These are phyloP conservation scores for Noctua fimbriata DNA, from an alignment of 2,888 invertebrate genomes.

Conservation along the genomic window DNA sequence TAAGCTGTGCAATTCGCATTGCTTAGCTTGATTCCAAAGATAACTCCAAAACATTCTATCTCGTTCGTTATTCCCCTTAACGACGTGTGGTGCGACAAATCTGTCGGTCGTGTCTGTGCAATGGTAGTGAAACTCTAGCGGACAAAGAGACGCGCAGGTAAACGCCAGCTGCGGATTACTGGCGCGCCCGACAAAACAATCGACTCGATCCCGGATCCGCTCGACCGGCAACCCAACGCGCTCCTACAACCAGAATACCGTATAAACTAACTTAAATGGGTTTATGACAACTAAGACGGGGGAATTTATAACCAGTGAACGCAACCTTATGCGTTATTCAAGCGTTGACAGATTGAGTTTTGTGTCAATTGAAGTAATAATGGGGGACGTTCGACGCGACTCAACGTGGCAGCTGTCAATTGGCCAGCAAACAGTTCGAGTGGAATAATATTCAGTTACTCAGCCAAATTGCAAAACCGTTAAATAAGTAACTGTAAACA, in stretches of 20 bases:
- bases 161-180: constrained; percentile 85
- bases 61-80: constrained; percentile 14
- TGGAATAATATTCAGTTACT: constrained; percentile 71
- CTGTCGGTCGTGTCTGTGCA: constrained; percentile 71
- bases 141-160: constrained; percentile 88
- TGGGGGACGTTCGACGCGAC: constrained; percentile 52
- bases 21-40: constrained; percentile 5
- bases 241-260: constrained; percentile 72
- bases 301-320: constrained; percentile 75
- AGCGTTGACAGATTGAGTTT: constrained; percentile 72
- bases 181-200: constrained; percentile 71
- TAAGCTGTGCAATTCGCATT: background rate
- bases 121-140: constrained; percentile 79
- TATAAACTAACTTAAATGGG: constrained; percentile 83
- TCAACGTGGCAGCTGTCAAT: constrained; percentile 71
- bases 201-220: constrained; percentile 72
- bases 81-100: constrained; percentile 76
- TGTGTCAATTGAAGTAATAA: constrained; percentile 71
- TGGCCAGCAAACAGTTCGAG: constrained; percentile 71
- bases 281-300: constrained; percentile 81
- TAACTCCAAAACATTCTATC: constrained; percentile 15
- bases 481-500: constrained; percentile 82
- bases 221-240: constrained; percentile 70
- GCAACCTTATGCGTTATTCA: constrained; percentile 65
- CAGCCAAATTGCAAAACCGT: constrained; percentile 78